Evolutionary conservation across 2,113 vertebrate genomes (phyloP).

Genomic region (Propithecus coquereli): DNA sequence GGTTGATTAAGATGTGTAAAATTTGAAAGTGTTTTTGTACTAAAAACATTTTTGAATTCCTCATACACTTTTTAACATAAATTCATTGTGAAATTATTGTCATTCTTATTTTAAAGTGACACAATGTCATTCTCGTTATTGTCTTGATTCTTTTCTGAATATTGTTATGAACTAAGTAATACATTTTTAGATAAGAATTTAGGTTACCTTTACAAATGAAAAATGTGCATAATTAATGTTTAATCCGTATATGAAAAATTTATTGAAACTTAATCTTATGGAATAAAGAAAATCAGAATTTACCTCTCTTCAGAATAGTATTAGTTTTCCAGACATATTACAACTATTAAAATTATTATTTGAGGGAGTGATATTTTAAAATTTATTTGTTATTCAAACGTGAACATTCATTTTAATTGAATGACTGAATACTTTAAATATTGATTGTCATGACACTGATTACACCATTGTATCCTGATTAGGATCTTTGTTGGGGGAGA

Average conservation of each 20-base stretch:
- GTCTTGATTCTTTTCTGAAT: conserved; percentile 1
- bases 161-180: neutral
- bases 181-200: conserved; percentile 19
- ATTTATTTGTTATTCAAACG: conserved; percentile 18
- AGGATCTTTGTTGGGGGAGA: neutral
- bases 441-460: neutral
- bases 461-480: neutral
- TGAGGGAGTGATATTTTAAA: neutral
- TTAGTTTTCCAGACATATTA: conserved; percentile 17
- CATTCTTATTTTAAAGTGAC: neutral
- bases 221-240: neutral
- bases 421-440: neutral
- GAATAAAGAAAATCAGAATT: conserved; percentile 25
- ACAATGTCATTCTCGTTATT: neutral
- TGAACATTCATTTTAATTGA: neutral
- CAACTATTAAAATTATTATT: conserved; percentile 33
- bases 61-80: neutral
- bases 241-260: neutral
- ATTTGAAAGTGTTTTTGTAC: neutral
- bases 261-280: conserved; percentile 9
- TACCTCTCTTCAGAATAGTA: neutral
- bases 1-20: neutral
- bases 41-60: neutral
- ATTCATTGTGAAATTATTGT: neutral
- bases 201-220: conserved; percentile 30